These are phyloP conservation scores for Corythornis cristatus DNA, from an alignment of 2,113 vertebrate species.

Conservation along the genomic window DNA sequence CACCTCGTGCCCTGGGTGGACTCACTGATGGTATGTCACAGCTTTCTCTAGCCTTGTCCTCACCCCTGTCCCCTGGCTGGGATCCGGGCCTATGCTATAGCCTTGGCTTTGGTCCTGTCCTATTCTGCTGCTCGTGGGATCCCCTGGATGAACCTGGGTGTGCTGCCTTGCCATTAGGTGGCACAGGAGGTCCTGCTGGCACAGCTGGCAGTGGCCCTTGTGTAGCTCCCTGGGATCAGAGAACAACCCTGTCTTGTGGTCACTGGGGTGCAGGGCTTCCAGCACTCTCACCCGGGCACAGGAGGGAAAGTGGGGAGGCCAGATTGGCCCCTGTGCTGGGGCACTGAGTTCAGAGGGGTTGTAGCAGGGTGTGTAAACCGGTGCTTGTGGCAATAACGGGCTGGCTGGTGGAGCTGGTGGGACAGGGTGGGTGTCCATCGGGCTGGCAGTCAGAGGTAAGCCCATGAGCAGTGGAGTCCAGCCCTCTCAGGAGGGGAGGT, in stretches of 20 bases:
- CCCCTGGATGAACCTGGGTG: no score
- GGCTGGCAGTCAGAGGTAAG: background rate
- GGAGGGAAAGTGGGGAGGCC: background rate
- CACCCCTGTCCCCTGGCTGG: background rate
- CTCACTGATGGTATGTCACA: fast-evolving
- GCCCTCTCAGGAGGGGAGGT: background rate
- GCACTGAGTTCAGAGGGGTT: background rate
- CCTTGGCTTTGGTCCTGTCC: background rate
- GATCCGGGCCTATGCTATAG: background rate
- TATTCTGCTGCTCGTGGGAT: no score
- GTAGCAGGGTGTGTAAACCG: fast-evolving
- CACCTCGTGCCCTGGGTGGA: fast-evolving
- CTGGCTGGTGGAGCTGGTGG: fast-evolving
- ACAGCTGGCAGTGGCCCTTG: background rate
- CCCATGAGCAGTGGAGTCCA: no score
- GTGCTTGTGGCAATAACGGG: background rate
- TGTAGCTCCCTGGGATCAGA: background rate
- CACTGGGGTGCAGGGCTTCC: background rate
- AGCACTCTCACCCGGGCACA: background rate
- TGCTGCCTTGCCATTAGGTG: background rate
- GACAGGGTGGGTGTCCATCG: fast-evolving
- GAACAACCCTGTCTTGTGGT: background rate
- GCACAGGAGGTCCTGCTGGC: background rate
- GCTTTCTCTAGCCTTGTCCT: no score
- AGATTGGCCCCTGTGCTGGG: background rate